Base-by-base conservation (phyloP, 2,797 vertebrate genomes). In the Danionella dracula region DNA sequence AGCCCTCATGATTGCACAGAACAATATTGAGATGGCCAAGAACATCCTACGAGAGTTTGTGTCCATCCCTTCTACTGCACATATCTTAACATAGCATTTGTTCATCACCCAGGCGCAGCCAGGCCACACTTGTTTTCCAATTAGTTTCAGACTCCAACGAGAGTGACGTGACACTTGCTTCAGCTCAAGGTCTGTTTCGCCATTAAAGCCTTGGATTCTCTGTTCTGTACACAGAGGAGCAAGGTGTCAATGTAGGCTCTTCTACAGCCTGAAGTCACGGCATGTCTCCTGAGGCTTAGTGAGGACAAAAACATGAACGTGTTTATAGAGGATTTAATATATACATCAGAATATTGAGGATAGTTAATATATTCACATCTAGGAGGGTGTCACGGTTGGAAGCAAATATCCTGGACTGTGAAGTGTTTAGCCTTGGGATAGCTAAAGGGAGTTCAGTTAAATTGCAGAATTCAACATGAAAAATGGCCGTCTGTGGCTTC, bases 1-100 rank as follows among this genome's bases (percentile, higher is more conserved):
- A 83, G 97, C 97, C 12, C 87, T 99, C 85, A 81, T 96, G 89
- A 99, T 99, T 70, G 97, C 97, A 81, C 95, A 96, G 83, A 98
- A 99, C 92, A 99, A 99, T 86, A 86, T 99, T 0, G 97, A 99
- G 82, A 99, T 98, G 97, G 97, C 97, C 82, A 97, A 95, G 86
- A 95, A 97, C 51, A 99, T 99, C 71, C 90, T 99, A 4, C 93
- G 94, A 7, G 97, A 99, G 80, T 99, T 99, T 21, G 97, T 98
- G 78, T 93, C 95, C 68, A 86, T 99, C 76, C 91, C 94, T 15
- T 92, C 95, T 77, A 88, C 91, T 0, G 90, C 94, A 0, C 94
- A 98, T 2, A 87, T 98, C 69, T 89, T 94, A 67, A 98, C 95
- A 92, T 99, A 98, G 92, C 92, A 0, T 73, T 29, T 19, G 2